Conservation (phyloP, 2,113 vertebrate species). For the Erythrocercus mccallii region DNA sequence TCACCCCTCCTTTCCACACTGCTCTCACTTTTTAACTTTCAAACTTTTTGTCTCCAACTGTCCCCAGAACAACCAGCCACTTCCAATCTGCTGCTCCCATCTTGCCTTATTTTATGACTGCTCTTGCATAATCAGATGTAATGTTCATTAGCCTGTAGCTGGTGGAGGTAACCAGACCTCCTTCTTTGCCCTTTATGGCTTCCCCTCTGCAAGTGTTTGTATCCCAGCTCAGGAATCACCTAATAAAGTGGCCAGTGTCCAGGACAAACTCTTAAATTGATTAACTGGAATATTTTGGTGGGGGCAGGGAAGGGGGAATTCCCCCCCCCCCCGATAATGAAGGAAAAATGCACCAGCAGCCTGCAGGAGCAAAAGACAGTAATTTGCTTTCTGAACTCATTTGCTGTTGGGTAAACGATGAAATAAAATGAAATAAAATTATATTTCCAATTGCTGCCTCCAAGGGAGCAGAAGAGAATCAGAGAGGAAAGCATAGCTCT, state of each 20-base stretch:
- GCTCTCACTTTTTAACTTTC: background rate
- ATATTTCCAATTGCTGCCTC: background rate
- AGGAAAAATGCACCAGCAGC: background rate
- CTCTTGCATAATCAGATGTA: background rate
- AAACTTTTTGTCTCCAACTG: background rate
- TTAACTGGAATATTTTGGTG: background rate
- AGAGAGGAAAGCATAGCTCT: background rate
- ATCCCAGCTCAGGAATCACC: background rate
- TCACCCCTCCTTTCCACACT: background rate
- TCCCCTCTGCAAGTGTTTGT: background rate
- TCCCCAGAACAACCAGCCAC: background rate
- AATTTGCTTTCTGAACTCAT: background rate
- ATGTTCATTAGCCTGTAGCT: background rate
- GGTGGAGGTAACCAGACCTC: background rate
- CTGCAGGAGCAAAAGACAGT: background rate
- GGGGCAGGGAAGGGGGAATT: background rate
- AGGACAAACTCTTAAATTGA: background rate
- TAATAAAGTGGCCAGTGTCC: background rate
- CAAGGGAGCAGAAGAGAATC: background rate
- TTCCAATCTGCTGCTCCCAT: background rate
- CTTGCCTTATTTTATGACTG: background rate
- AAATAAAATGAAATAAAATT: slow-evolving; percentile 29
- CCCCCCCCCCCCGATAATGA: too few species aligned
- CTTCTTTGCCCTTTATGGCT: background rate
- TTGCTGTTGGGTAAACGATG: background rate